Percentiles rank a stretch among this genome's conserved stretches.
These are phyloP conservation scores for Caenorhabditis auriculariae DNA, from an alignment of 2,888 invertebrate species.

Conservation along the genomic window DNA sequence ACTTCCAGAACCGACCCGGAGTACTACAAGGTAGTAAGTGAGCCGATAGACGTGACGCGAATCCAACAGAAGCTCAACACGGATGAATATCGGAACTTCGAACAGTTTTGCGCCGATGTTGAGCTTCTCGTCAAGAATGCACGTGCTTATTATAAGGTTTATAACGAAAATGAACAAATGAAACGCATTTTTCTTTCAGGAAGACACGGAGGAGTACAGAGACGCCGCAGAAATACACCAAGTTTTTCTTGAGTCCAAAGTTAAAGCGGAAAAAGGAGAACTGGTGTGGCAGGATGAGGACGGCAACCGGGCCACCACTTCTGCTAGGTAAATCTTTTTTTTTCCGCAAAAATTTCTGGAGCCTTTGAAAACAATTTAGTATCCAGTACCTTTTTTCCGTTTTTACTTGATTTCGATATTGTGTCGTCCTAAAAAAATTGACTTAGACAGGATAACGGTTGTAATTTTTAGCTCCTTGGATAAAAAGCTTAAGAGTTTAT, in stretches of 20 bases:
- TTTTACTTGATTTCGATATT: too few species aligned
- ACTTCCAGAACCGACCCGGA: conserved; percentile 65
- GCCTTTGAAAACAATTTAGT: too few species aligned
- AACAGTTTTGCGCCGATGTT: conserved; percentile 85
- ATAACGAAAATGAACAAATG: neutral
- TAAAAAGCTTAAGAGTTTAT: too few species aligned
- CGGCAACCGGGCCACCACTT: conserved; percentile 6
- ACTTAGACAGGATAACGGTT: too few species aligned
- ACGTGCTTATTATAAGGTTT: conserved; percentile 85
- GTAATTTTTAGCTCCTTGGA: too few species aligned
- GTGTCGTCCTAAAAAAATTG: too few species aligned
- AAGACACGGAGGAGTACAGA: conserved; percentile 80
- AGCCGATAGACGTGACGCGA: conserved; percentile 90
- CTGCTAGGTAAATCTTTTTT: conserved; percentile 12
- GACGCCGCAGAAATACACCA: conserved; percentile 88
- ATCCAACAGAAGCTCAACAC: conserved; percentile 96
- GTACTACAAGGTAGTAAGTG: conserved; percentile 76
- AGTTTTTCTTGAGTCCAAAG: conserved; percentile 64
- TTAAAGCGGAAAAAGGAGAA: conserved; percentile 25
- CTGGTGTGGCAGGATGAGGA: conserved; percentile 18
- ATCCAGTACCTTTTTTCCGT: too few species aligned
- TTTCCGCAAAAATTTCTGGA: conserved; percentile 2
- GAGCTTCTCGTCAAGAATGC: conserved; percentile 90
- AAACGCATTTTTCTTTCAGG: conserved; percentile 65
- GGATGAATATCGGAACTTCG: conserved; percentile 91